Evolutionary conservation across 1,140 invertebrate genomes (phyloP).

Genomic region (Diachasma alloeum): DNA sequence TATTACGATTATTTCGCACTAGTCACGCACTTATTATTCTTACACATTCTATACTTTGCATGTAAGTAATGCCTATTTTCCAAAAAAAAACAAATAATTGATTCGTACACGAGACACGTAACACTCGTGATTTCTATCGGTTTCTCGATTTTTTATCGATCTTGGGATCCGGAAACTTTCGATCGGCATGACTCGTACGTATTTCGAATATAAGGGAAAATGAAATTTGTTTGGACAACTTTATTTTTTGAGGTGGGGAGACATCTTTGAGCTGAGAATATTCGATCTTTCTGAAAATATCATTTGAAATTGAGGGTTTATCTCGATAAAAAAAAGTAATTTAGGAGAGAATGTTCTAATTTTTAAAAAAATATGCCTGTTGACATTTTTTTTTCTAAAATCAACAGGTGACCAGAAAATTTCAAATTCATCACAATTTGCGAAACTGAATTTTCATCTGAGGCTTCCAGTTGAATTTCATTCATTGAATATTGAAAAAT

Average conservation of each 20-base stretch:
- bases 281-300: not conserved
- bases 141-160: too few relatives aligned
- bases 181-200: not conserved
- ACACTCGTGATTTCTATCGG: too few relatives aligned
- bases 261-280: not conserved
- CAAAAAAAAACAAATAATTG: conserved; percentile 48
- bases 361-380: too few relatives aligned
- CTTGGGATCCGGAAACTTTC: too few relatives aligned
- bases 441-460: too few relatives aligned
- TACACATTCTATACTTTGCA: conserved; percentile 88
- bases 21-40: conserved; percentile 26
- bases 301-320: not conserved
- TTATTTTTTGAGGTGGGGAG: not conserved
- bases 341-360: not conserved
- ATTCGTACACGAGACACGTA: not conserved
- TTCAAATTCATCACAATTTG: too few relatives aligned
- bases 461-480: not conserved
- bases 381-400: too few relatives aligned
- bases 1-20: conserved; percentile 4
- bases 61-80: conserved; percentile 86
- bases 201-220: not conserved
- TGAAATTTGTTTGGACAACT: not conserved
- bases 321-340: not conserved
- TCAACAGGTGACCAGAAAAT: too few relatives aligned
- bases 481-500: not conserved